Base-by-base conservation (phyloP, 2,797 vertebrate species). In the Myoxocephalus aenaeus region DNA sequence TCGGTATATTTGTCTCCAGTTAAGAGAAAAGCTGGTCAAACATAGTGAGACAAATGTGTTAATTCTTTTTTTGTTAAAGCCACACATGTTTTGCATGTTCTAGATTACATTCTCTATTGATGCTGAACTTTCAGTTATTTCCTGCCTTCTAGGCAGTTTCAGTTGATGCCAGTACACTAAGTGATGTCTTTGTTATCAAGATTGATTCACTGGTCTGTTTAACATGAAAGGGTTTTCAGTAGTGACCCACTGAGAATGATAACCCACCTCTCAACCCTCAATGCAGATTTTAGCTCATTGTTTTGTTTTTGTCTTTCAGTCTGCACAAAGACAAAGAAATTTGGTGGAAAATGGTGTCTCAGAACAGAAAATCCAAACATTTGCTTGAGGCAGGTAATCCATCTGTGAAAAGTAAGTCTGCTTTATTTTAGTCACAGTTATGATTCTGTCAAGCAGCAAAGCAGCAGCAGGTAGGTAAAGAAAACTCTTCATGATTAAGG, bases 121-220 rank as follows among this genome's bases (percentile, higher is more conserved):
- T 25, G 59, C 61, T 22, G 34, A 40, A 6, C 58, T 25, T 14
- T 62, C 32, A 38, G 36, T 17, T 2, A 40, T 42, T 25, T 42
- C 8, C 56, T 85, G 56, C 53, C 25, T 22, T 67, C 0, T 17
- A 3, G 15, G 27, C 22, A 42, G 54, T 11, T 70, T 73, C 64
- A 62, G 15, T 72, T 61, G 22, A 13, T n/a, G 22, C 3, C 7
- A 7, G 25, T 27, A 27, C 46, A 57, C 14, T 13, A 8, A 40
- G 46, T 11, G 5, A 44, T 1, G 15, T 58, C n/a, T n/a, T 29
- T 17, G 27, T 6, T 32, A 17, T 32, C 27, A 17, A 56, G 14
- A 25, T 25, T 27, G 5, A 54, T 15, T 54, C 22, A 17, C 20
- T 29, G 53, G 22, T 27, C 22, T 27, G 22, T 54, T 27, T 25